A percentile compares a stretch with the other conserved stretches of the same genome.
Evolutionary conservation across 1,140 invertebrate species (phyloP).

Genomic region (Tetragnatha versicolor): DNA sequence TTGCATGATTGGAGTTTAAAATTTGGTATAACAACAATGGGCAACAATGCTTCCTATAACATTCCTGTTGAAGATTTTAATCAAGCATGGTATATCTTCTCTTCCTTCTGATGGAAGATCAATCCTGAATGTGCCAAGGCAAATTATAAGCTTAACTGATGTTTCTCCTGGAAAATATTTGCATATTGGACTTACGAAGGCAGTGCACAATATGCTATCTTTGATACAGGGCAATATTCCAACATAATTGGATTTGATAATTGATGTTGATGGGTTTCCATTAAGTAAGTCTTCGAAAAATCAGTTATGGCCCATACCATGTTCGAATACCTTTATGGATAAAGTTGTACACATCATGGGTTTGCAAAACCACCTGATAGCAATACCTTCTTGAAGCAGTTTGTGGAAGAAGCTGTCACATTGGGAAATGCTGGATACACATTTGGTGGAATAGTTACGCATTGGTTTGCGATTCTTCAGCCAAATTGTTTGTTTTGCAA

Average conservation of each 20-base stretch:
- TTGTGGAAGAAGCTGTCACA: slow-evolving; percentile 59
- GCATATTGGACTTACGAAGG: no score
- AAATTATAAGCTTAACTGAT: no score
- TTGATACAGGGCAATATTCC: no score
- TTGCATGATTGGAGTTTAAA: no score
- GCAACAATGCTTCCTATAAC: no score
- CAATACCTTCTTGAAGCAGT: slow-evolving; percentile 59
- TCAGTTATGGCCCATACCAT: not conserved
- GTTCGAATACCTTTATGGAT: not conserved
- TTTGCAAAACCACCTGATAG: slow-evolving; percentile 59
- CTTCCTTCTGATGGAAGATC: no score
- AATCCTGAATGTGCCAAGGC: no score
- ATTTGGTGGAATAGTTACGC: slow-evolving; percentile 55
- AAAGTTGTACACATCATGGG: slow-evolving; percentile 54
- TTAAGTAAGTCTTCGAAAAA: slow-evolving; percentile 4
- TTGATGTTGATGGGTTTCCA: slow-evolving; percentile 12
- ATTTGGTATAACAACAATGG: no score
- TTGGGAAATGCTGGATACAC: slow-evolving; percentile 56
- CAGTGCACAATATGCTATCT: no score
- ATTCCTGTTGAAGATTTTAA: no score
- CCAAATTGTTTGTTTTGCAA: slow-evolving; percentile 61
- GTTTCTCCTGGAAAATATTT: no score
- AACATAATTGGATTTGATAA: not conserved
- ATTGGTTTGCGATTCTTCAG: slow-evolving; percentile 63
- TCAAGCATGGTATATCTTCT: no score